A percentile compares a stretch with the other conserved stretches of the same genome.
These are phyloP conservation scores for Chrysolina haemoptera DNA, from an alignment of 2,888 invertebrate genomes.

Conservation along the genomic window DNA sequence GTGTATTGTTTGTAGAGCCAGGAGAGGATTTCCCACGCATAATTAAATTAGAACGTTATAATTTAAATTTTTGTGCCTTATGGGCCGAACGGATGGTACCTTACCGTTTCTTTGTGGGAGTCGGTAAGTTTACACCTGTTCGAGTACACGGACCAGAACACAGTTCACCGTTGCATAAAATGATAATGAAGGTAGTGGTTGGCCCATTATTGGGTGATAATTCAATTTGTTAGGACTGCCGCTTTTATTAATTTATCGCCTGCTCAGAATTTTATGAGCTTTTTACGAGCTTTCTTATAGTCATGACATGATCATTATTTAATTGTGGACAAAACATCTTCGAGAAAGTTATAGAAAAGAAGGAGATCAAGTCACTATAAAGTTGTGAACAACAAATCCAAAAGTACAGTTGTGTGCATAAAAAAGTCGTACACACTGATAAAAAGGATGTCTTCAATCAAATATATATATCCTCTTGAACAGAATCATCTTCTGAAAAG, in stretches of 20 bases:
- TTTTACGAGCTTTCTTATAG: not conserved
- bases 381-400: too few species aligned
- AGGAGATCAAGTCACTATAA: too few species aligned
- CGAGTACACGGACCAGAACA: conserved; percentile 37
- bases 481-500: too few species aligned
- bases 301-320: too few species aligned
- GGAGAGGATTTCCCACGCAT: conserved; percentile 40
- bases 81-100: conserved; percentile 49
- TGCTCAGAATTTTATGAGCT: not conserved
- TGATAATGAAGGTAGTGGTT: conserved; percentile 32
- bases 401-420: too few species aligned
- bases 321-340: too few species aligned
- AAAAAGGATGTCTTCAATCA: too few species aligned
- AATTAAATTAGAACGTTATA: conserved; percentile 51
- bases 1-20: conserved; percentile 22
- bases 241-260: conserved; percentile 8
- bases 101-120: conserved; percentile 46
- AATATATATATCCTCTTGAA: too few species aligned
- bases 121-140: conserved; percentile 41
- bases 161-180: conserved; percentile 36
- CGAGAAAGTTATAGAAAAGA: too few species aligned
- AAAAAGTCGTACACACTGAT: too few species aligned
- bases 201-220: conserved; percentile 41
- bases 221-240: conserved; percentile 32
- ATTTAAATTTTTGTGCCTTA: conserved; percentile 47